These are phyloP conservation scores for Chrysoperla carnea DNA, from an alignment of 1,140 invertebrate genomes.

Conservation along the genomic window DNA sequence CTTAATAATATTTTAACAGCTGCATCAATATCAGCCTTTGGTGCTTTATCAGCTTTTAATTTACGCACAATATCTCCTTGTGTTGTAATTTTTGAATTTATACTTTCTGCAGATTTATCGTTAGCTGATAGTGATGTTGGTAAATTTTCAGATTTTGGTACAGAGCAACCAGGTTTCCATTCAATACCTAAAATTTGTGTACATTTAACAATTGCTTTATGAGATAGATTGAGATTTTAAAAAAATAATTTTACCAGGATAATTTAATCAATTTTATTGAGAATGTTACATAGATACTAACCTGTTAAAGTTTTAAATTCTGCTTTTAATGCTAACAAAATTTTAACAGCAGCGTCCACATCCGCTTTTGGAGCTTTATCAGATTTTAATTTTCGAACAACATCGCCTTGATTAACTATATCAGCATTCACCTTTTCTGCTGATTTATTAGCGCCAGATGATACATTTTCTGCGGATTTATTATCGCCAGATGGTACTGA, in stretches of 20 bases:
- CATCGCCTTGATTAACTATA: slow-evolving; percentile 52
- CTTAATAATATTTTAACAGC: slow-evolving; percentile 45
- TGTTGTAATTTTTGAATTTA: slow-evolving; percentile 24
- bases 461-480: not conserved
- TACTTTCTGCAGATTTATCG: slow-evolving; percentile 1
- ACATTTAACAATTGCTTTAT: no score
- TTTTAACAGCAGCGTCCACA: slow-evolving; percentile 41
- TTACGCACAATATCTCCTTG: slow-evolving; percentile 57
- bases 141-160: no score
- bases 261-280: no score
- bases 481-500: not conserved
- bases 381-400: slow-evolving; percentile 43
- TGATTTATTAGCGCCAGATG: no score
- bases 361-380: slow-evolving; percentile 41
- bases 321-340: slow-evolving; percentile 43
- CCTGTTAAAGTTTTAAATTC: slow-evolving; percentile 44
- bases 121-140: no score
- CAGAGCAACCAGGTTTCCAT: no score
- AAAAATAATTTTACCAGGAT: no score
- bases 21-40: slow-evolving; percentile 34
- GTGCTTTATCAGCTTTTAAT: slow-evolving; percentile 44
- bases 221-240: no score
- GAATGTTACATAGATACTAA: not conserved
- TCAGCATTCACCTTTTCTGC: slow-evolving; percentile 27
- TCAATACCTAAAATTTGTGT: no score